Base-by-base conservation (phyloP, 2,797 vertebrate species). In the Takifugu ocellatus region DNA sequence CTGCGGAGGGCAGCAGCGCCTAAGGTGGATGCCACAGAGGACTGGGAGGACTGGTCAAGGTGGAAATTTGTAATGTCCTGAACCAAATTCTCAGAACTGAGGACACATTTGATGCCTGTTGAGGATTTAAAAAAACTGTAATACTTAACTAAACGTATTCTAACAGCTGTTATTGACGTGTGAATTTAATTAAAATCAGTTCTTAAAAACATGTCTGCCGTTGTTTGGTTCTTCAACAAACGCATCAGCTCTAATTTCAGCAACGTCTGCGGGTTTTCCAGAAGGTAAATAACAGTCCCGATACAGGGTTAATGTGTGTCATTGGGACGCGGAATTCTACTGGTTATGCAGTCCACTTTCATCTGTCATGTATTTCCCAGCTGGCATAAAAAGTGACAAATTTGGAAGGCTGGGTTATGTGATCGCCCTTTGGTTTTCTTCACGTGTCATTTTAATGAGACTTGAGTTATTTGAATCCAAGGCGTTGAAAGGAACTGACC, bases 111-210 rank as follows among this genome's bases (percentile, higher is more conserved):
- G 80, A 86, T 80, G 83, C 86, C 86, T 89, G 86, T 89, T 77
- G 73, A 84, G 84, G 82, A 79, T 74, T 39, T 29, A 21, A 21
- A 39, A 81, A 77, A 87, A 86, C 74, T 91, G 89, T 92, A 90
- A 76, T 89, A 83, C 87, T 86, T 72, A 89, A 86, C 86, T 82
- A 75, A 85, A 86, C 82, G 70, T 89, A 89, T 88, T 89, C 88
- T 89, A 90, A 91, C 84, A 88, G 84, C 79, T 93, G 91, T 92
- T 89, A 90, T 89, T 91, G 90, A 90, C 80, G 89, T 92, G 90
- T 91, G 89, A 84, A 91, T 91, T 90, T 90, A 89, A 92, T 91
- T 91, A 92, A 93, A 92, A 82, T 86, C 78, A 77, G 79, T 92
- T 92, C 86, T 88, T 90, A 84, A 86, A 87, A 76, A 70, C 16